Conservation (phyloP, 2,888 invertebrate species). For the Catotricha subobsoleta region DNA sequence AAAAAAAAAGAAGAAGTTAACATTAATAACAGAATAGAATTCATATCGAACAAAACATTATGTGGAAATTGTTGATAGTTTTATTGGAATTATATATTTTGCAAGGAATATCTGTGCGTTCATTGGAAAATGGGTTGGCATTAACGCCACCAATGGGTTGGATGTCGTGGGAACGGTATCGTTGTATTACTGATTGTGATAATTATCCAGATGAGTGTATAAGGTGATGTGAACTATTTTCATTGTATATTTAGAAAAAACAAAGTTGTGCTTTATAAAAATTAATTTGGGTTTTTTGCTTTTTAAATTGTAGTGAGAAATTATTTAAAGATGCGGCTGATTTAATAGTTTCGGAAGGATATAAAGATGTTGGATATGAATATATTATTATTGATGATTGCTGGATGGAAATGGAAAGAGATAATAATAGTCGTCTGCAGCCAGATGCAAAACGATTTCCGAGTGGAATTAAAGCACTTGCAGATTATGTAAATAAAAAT, state of each 20-base stretch:
- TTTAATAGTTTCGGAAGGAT: conserved; percentile 45
- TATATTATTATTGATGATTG: conserved; percentile 61
- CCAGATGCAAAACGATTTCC: conserved; percentile 52
- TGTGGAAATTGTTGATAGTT: no score
- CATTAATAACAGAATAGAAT: no score
- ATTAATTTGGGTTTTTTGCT: not conserved
- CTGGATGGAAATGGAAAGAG: conserved; percentile 48
- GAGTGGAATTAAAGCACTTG: conserved; percentile 47
- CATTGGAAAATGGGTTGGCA: conserved; percentile 41
- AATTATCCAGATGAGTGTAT: conserved; percentile 42
- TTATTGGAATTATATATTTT: no score
- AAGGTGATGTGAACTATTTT: conserved; percentile 27
- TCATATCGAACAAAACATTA: no score
- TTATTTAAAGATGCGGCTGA: conserved; percentile 44
- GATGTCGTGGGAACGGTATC: conserved; percentile 46
- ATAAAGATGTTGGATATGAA: conserved; percentile 49
- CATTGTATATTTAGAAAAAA: not conserved
- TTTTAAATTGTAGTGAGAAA: conserved; percentile 41
- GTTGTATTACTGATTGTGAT: conserved; percentile 41
- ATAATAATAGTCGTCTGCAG: conserved; percentile 37
- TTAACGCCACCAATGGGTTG: conserved; percentile 51
- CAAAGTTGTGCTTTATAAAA: not conserved
- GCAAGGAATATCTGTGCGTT: no score
- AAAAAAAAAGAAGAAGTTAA: no score
- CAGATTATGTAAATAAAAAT: conserved; percentile 47